Evolutionary conservation across 1,140 invertebrate species (phyloP).

Genomic region (Tetragnatha versicolor): DNA sequence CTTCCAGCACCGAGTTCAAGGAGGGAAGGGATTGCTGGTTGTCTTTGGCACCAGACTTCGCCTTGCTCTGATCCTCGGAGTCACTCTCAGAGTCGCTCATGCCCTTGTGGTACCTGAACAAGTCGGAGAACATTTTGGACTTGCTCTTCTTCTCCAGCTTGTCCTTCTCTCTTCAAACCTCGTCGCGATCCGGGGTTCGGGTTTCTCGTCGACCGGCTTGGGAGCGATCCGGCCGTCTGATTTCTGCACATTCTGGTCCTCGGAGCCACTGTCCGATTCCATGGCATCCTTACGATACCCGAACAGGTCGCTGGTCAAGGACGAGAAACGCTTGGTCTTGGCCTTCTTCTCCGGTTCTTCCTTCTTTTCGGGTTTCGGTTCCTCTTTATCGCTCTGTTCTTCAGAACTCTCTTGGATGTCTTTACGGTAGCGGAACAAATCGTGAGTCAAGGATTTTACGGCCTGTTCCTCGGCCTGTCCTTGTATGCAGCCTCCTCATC

Average conservation of each 20-base stretch:
- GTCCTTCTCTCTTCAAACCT: not conserved
- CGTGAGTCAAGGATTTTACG: not conserved
- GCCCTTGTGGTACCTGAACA: too few species aligned
- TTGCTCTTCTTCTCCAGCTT: not conserved
- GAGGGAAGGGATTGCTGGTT: too few species aligned
- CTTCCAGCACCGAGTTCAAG: too few species aligned
- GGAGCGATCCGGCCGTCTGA: not conserved
- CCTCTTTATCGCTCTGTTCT: not conserved
- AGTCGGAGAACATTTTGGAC: too few species aligned
- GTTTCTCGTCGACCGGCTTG: not conserved
- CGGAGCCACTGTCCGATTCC: too few species aligned
- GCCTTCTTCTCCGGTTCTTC: not conserved
- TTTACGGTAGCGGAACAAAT: not conserved
- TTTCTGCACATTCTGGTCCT: not conserved
- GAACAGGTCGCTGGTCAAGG: too few species aligned
- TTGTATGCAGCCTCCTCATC: not conserved
- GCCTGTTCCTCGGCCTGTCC: not conserved
- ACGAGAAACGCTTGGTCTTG: too few species aligned
- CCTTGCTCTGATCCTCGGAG: too few species aligned
- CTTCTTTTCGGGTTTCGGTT: not conserved
- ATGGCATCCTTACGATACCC: too few species aligned
- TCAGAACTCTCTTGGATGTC: not conserved
- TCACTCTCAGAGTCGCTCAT: too few species aligned
- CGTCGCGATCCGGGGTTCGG: not conserved
- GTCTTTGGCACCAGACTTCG: too few species aligned